Evolutionary conservation across 2,888 invertebrate genomes (phyloP).

Genomic region (Chromoteleia sp.): DNA sequence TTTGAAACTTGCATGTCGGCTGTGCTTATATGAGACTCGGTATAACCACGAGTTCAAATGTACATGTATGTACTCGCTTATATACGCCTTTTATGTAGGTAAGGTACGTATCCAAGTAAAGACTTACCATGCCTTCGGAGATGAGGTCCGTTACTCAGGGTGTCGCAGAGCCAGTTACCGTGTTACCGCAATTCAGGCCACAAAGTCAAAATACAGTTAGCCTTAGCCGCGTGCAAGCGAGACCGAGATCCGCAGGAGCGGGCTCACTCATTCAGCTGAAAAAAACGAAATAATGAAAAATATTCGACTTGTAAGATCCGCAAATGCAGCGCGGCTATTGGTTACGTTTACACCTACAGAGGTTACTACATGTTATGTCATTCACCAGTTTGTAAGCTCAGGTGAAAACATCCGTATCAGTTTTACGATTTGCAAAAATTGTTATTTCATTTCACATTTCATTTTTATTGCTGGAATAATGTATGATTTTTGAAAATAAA

Average conservation of each 20-base stretch:
- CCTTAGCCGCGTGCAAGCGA: constrained; percentile 78
- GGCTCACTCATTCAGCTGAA: constrained; percentile 68
- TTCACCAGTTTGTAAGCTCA: constrained; percentile 17
- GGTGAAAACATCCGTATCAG: neutral
- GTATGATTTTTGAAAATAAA: no score
- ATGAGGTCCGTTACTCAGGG: constrained; percentile 83
- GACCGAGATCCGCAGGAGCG: constrained; percentile 69
- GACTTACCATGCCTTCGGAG: constrained; percentile 77
- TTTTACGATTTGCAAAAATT: constrained; percentile 4
- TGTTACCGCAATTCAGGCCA: constrained; percentile 85
- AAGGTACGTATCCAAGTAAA: constrained; percentile 72
- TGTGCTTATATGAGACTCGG: constrained; percentile 42
- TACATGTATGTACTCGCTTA: constrained; percentile 63
- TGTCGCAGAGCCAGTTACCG: constrained; percentile 84
- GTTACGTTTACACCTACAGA: constrained; percentile 50
- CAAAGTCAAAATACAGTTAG: constrained; percentile 85
- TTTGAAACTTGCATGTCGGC: constrained; percentile 50
- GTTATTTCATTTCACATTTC: no score
- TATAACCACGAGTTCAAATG: constrained; percentile 64
- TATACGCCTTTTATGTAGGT: constrained; percentile 78
- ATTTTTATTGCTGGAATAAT: no score
- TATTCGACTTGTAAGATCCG: constrained; percentile 72
- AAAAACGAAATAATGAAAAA: constrained; percentile 73
- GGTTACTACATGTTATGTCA: constrained; percentile 27
- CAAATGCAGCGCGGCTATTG: constrained; percentile 41